These are phyloP conservation scores for Cordilura impudica DNA, from an alignment of 2,888 invertebrate genomes.

Conservation along the genomic window DNA sequence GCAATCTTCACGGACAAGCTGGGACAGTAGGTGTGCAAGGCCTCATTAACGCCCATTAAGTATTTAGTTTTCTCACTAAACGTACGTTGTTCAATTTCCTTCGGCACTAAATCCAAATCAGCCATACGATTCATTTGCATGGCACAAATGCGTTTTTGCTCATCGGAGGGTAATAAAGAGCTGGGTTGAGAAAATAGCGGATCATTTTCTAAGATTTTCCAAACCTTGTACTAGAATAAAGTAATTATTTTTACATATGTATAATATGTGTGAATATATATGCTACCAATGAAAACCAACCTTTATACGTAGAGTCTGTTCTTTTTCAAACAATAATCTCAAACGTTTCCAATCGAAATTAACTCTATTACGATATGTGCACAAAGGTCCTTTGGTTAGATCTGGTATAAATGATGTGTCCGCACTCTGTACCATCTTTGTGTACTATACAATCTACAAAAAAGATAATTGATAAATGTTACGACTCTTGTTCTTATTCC, in stretches of 20 bases:
- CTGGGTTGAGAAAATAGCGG: constrained; percentile 85
- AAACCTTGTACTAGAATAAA: constrained; percentile 84
- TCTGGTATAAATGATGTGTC: constrained; percentile 83
- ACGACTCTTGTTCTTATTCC: neutral
- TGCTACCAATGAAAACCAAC: too few relatives aligned
- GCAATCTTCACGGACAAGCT: constrained; percentile 89
- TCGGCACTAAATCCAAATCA: constrained; percentile 83
- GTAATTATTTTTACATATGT: neutral
- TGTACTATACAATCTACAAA: constrained; percentile 47
- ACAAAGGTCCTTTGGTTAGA: constrained; percentile 84
- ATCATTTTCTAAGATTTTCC: constrained; percentile 87
- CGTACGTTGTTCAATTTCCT: constrained; percentile 81
- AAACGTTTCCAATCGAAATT: constrained; percentile 93
- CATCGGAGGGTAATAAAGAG: constrained; percentile 83
- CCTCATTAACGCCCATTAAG: constrained; percentile 88
- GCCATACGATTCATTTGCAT: constrained; percentile 84
- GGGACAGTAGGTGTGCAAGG: constrained; percentile 84
- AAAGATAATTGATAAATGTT: neutral
- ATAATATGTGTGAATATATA: too few relatives aligned
- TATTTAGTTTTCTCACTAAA: constrained; percentile 84
- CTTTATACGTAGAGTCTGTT: constrained; percentile 86
- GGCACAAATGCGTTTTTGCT: constrained; percentile 85
- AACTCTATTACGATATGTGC: constrained; percentile 86
- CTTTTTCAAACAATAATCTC: constrained; percentile 88
- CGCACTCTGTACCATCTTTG: constrained; percentile 70